A percentile compares a stretch with the other conserved stretches of the same genome.
These are phyloP conservation scores for Stegostoma tigrinum DNA, from an alignment of 2,113 vertebrate genomes.

Conservation along the genomic window DNA sequence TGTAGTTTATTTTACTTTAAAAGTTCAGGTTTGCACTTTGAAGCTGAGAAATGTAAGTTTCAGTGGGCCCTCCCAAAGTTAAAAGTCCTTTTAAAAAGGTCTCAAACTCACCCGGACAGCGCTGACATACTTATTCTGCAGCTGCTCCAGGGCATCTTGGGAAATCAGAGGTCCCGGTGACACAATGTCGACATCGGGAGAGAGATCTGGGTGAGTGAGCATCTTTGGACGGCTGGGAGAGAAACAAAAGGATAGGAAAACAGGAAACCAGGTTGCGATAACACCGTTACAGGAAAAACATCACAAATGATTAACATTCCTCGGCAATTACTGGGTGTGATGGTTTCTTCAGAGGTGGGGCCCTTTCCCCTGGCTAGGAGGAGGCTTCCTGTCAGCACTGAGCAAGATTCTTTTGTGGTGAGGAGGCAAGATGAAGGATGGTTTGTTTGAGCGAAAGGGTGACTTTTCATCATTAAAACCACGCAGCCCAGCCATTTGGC, in stretches of 20 bases:
- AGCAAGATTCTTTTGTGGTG: background rate
- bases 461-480: background rate
- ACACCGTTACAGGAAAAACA: constrained; percentile 20
- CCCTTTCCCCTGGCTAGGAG: background rate
- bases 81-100: background rate
- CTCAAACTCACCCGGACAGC: constrained; percentile 66
- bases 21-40: background rate
- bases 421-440: background rate
- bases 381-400: background rate
- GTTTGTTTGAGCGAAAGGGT: background rate
- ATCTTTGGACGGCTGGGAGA: constrained; percentile 68
- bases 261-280: constrained; percentile 19
- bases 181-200: constrained; percentile 65
- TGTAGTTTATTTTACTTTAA: background rate
- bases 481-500: background rate
- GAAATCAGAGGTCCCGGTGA: constrained; percentile 73
- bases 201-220: constrained; percentile 78
- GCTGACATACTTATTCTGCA: constrained; percentile 76
- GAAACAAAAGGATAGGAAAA: constrained; percentile 19
- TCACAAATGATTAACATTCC: background rate
- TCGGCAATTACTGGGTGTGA: background rate
- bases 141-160: constrained; percentile 68
- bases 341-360: background rate
- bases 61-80: background rate
- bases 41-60: background rate